Evolutionary conservation across 2,113 vertebrate genomes (phyloP).

Genomic region (Xiphias gladius): DNA sequence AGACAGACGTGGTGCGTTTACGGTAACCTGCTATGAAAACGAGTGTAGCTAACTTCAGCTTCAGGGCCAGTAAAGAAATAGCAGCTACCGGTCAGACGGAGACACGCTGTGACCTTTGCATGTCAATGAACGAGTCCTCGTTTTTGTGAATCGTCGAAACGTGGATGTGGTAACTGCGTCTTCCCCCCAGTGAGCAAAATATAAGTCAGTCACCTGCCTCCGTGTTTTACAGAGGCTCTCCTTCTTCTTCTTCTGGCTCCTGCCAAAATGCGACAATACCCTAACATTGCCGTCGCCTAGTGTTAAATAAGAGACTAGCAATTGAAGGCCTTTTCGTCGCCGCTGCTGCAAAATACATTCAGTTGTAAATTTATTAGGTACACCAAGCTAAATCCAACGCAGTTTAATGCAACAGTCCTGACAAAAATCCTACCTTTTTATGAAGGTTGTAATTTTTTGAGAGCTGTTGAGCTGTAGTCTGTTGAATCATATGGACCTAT

Average conservation of each 20-base stretch:
- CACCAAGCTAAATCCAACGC: background rate
- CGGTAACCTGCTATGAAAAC: background rate
- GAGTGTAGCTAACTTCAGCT: background rate
- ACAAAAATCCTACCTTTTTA: background rate
- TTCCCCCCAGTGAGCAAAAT: background rate
- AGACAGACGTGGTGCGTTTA: background rate
- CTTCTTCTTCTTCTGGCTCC: conserved; percentile 14
- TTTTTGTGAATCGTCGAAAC: background rate
- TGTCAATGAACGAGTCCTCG: fast-evolving
- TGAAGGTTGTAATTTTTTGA: too few relatives aligned
- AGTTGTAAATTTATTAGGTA: background rate
- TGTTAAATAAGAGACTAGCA: background rate
- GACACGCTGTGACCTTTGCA: background rate
- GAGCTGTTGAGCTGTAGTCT: too few relatives aligned
- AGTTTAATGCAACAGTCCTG: background rate
- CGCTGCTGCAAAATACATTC: background rate
- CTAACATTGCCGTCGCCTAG: conserved; percentile 1
- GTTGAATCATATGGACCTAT: too few relatives aligned
- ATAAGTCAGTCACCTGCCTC: background rate
- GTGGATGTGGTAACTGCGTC: background rate
- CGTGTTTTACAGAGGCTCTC: too few relatives aligned
- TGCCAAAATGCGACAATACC: background rate
- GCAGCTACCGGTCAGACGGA: background rate
- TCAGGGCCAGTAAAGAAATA: background rate
- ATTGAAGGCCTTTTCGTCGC: background rate